Base-by-base conservation (phyloP, 1,140 invertebrate species). In the Harlomillsia oculata region DNA sequence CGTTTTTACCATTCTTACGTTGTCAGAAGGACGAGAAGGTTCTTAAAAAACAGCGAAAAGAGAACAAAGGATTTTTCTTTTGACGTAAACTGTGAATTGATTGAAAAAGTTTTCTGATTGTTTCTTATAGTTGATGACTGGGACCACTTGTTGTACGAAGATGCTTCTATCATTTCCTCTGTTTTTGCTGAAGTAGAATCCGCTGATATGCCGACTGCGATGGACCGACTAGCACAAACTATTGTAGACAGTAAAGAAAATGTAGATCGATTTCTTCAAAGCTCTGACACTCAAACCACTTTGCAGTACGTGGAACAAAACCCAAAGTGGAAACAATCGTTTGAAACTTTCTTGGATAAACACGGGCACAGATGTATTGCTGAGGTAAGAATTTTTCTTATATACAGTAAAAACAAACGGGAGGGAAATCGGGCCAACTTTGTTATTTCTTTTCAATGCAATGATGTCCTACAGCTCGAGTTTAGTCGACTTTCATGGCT, bases 301-400 rank as follows among this genome's bases (percentile, higher is more conserved):
- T 46, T 79, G 16, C 43, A 72, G 14, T 85, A 80, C 81, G 66
- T 87, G 2, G 66, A 76, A 61, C 65, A 64, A 1, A 74, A 82
- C 66, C 76, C 3, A 56, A 72, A 51, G 71, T 77, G 5, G 71
- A 76, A 39, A 55, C 68, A 14, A 67, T 76, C 53, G 40, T 76
- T 84, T 26, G 60, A 73, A 2, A 59, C 70, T 4, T 86, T 89
- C 66, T 69, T 88, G n/a, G 61, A 77, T n/a, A 72, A 75, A 56
- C 82, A 88, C 66, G 86, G 85, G 1, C 82, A 89, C 69, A 75
- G 86, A 60, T 77, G 79, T 60, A 72, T 84, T 26, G 78, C 80
- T 70, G 87, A 90, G 74, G 82, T 85, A 69, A 58, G 40, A 0
- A 44, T 43, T 43, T 6, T 3, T 28, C 25, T n/a, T n/a, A n/a